phyloP scores from a whole-genome alignment of 2,113 vertebrate genomes.

The Gambusia affinis region DNA sequence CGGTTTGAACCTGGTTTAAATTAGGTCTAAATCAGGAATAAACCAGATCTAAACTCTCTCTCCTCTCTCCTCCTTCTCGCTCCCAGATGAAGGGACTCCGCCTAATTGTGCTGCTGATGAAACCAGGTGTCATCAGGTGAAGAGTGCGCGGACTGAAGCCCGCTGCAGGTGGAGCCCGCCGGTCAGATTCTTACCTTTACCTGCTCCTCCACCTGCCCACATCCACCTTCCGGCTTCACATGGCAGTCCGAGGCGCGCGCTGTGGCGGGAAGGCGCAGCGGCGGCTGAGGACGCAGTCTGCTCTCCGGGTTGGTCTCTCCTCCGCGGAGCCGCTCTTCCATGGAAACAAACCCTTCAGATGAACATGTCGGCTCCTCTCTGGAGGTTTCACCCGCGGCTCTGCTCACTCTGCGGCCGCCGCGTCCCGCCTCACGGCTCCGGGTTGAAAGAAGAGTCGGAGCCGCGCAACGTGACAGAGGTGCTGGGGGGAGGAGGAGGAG shows the following conservation, averaged over 20 bases:
- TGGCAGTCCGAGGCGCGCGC: slow-evolving; percentile 55
- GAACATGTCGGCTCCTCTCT: not conserved
- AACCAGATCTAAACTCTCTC: too few species aligned
- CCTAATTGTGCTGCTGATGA: slow-evolving; percentile 59
- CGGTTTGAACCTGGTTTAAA: too few species aligned
- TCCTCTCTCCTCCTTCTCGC: too few species aligned
- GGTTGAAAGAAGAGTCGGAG: slow-evolving; percentile 46
- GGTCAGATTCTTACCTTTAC: slow-evolving; percentile 67
- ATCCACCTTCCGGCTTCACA: slow-evolving; percentile 68
- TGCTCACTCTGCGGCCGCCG: slow-evolving; percentile 28
- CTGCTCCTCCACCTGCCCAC: slow-evolving; percentile 64
- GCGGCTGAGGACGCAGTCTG: slow-evolving; percentile 45
- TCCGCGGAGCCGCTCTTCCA: slow-evolving; percentile 32
- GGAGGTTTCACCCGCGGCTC: not conserved
- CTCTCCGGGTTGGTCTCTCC: slow-evolving; percentile 44
- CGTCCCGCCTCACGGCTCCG: slow-evolving; percentile 51
- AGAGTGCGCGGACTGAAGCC: slow-evolving; percentile 4
- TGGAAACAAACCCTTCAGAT: slow-evolving; percentile 1
- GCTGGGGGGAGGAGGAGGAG: slow-evolving; percentile 7
- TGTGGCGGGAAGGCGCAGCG: slow-evolving; percentile 30
- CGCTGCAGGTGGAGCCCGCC: too few species aligned
- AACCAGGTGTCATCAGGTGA: slow-evolving; percentile 57
- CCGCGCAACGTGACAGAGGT: slow-evolving; percentile 31
- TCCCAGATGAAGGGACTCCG: slow-evolving; percentile 19
- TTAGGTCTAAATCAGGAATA: too few species aligned